A percentile compares a stretch with the other conserved stretches of the same genome.
These are phyloP conservation scores for Cercopithecus mitis DNA, from an alignment of 2,797 vertebrate genomes.

Conservation along the genomic window DNA sequence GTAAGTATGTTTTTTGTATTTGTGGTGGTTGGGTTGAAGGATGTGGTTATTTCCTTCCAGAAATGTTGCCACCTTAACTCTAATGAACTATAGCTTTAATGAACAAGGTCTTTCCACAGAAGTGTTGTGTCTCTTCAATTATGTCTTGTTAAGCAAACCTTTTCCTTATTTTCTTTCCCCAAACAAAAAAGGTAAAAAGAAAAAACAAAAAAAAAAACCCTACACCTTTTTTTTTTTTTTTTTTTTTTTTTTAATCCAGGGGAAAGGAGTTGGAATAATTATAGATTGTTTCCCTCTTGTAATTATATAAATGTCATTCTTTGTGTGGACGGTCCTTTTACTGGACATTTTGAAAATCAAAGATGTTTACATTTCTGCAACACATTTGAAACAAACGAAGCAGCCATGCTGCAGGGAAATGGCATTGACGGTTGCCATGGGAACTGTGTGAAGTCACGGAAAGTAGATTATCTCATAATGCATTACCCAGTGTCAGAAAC, in stretches of 20 bases:
- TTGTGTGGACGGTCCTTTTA: constrained; percentile 41
- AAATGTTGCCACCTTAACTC: constrained; percentile 4
- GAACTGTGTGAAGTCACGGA: constrained; percentile 73
- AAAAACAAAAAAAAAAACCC: neutral
- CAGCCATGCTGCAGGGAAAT: constrained; percentile 25
- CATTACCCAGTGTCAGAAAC: constrained; percentile 64
- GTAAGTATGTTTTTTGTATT: neutral
- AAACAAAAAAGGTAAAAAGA: neutral
- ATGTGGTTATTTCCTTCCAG: neutral
- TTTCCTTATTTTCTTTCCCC: neutral
- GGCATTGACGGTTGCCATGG: constrained; percentile 71
- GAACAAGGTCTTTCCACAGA: constrained; percentile 16
- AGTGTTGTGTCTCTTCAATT: constrained; percentile 56
- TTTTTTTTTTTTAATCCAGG: neutral
- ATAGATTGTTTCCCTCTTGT: constrained; percentile 19
- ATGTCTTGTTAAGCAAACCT: constrained; percentile 56
- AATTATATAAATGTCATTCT: constrained; percentile 46
- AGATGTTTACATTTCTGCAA: constrained; percentile 70
- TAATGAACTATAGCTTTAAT: constrained; percentile 13
- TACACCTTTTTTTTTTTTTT: too few species aligned
- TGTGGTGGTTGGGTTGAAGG: neutral
- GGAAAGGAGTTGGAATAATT: constrained; percentile 37
- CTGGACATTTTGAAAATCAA: constrained; percentile 53
- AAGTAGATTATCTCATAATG: constrained; percentile 78
- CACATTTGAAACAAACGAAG: constrained; percentile 46